Base-by-base conservation (phyloP, 2,113 vertebrate genomes). In the Varanus salvator region DNA sequence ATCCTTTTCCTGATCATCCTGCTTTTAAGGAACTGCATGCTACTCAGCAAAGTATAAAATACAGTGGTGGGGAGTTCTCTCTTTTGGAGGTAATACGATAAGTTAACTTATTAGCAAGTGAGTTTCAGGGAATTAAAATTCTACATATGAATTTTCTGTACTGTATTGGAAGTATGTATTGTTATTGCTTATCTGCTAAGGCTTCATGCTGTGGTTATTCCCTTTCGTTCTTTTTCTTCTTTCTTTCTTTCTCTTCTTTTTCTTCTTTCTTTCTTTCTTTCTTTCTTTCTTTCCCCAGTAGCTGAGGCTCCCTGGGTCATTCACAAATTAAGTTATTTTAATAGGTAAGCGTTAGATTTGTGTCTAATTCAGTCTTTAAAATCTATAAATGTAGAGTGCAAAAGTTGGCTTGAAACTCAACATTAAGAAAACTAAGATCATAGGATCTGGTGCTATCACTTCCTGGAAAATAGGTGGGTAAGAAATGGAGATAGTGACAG, bases 1-100 rank as follows among this genome's bases (percentile, higher is more conserved):
- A 99, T 96, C 98, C 99, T 82, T 99, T 99, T 93, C 99, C 99
- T 66, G 97, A 98, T 86, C 91, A 96, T 48, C 96, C 97, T 71
- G 95, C 97, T 89, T 99, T 99, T 96, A 96, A 94, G 94, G 97
- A 99, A 94, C 94, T 99, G 82, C 96, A 98, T 69, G 95, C 96
- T 21, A 94, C 97, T 76, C 99, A 99, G 64, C 98, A 98, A 92
- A 95, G 94, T 76, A 98, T 99, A 91, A 99, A 99, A 94, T 99
- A 99, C 92, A 98, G 97, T 91, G 88, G 74, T 69, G 98, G 98
- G 87, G 93, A 96, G 0, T 99, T 98, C 91, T 98, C 98, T 19
- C 98, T 99, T 82, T 95, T 97, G 97, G 97, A 99, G 98, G 99
- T 99, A 97, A 94, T 81, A 38, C 84, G 11, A 38, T 64, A 89